These are phyloP conservation scores for Embidobia sp. DNA, from an alignment of 2,888 invertebrate species.

Conservation along the genomic window DNA sequence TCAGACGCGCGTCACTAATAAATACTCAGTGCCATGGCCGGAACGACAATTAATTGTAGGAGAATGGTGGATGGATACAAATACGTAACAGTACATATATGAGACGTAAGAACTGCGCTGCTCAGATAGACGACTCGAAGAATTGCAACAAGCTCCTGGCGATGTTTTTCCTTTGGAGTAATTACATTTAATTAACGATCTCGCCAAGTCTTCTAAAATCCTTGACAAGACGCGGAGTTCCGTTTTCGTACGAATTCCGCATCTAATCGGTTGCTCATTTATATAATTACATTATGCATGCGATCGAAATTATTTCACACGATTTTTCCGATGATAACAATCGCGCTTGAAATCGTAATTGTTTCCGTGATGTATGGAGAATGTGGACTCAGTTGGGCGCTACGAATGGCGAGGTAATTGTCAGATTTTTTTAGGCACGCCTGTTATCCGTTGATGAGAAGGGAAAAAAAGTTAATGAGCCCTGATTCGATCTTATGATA, in stretches of 20 bases:
- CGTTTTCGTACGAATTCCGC: constrained; percentile 60
- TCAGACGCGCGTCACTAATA: constrained; percentile 70
- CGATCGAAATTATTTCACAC: constrained; percentile 56
- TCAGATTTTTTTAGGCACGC: constrained; percentile 28
- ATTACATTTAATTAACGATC: constrained; percentile 71
- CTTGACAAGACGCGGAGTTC: constrained; percentile 58
- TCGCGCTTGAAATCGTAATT: constrained; percentile 41
- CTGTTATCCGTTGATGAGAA: constrained; percentile 5
- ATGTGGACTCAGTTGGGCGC: constrained; percentile 27
- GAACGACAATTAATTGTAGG: constrained; percentile 69
- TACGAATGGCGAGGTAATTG: constrained; percentile 30
- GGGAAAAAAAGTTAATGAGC: constrained; percentile 3
- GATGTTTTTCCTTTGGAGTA: constrained; percentile 66
- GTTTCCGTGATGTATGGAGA: constrained; percentile 28
- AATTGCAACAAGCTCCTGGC: constrained; percentile 66
- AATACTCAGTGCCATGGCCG: constrained; percentile 66
- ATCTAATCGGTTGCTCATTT: constrained; percentile 51
- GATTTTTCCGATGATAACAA: constrained; percentile 51
- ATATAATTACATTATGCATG: constrained; percentile 53
- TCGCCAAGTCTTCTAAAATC: constrained; percentile 63
- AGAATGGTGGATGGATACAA: constrained; percentile 64
- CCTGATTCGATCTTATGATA: constrained; percentile 14
- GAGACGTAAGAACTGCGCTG: constrained; percentile 45
- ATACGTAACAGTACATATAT: constrained; percentile 61
- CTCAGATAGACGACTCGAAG: constrained; percentile 62